Percentiles rank a stretch among this genome's conserved stretches.
Conservation (phyloP, 2,113 vertebrate genomes). For the Marmota flaviventris region DNA sequence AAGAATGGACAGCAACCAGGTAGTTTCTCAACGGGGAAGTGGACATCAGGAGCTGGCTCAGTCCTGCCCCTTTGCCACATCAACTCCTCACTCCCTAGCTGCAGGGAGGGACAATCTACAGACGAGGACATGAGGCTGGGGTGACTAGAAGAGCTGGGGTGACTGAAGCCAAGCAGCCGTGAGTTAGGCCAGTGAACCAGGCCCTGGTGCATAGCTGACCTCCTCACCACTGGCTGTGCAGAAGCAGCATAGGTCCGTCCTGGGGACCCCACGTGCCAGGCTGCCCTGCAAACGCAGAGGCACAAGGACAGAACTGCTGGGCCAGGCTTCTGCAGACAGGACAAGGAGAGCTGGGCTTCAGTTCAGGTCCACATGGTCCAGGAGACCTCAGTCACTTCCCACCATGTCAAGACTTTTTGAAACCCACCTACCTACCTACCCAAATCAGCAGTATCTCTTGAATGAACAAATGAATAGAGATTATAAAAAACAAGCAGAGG, state of each 20-base stretch:
- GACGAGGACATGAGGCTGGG: neutral
- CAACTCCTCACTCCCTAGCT: neutral
- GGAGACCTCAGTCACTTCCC: too few relatives aligned
- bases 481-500: neutral
- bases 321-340: too few relatives aligned
- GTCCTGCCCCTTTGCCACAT: too few relatives aligned
- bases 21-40: neutral
- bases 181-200: neutral
- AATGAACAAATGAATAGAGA: neutral
- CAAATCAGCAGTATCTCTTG: neutral
- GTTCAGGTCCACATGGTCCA: too few relatives aligned
- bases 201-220: neutral
- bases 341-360: too few relatives aligned
- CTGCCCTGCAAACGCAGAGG: too few relatives aligned
- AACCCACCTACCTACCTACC: neutral
- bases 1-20: neutral
- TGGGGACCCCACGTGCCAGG: too few relatives aligned
- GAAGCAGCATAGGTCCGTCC: too few relatives aligned
- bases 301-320: too few relatives aligned
- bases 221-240: neutral
- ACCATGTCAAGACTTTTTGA: neutral
- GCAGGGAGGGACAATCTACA: neutral
- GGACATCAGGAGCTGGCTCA: too few relatives aligned
- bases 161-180: too few relatives aligned
- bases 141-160: neutral